Evolutionary conservation across 2,888 invertebrate genomes (phyloP).

Genomic region (Calameuta filiformis): DNA sequence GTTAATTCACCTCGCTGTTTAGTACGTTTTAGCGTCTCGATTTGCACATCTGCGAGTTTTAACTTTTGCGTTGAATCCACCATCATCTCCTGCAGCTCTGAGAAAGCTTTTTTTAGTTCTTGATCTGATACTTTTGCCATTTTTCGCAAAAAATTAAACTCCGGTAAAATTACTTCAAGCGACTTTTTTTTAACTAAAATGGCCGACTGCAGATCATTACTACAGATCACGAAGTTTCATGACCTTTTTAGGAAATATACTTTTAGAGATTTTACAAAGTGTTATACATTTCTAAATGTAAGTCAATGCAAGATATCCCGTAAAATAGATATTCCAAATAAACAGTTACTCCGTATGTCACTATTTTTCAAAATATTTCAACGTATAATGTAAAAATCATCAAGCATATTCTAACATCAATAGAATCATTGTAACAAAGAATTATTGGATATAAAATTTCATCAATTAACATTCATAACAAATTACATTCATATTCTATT

Average conservation of each 20-base stretch:
- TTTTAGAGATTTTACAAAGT: neutral
- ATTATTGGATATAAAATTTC: too few relatives aligned
- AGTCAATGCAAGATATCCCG: neutral
- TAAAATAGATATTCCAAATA: too few relatives aligned
- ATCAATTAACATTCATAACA: too few relatives aligned
- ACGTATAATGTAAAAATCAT: neutral
- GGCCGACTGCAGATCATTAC: neutral
- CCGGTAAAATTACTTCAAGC: neutral
- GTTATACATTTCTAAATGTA: neutral
- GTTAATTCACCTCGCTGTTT: constrained; percentile 80
- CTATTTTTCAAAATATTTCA: neutral
- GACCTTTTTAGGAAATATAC: neutral
- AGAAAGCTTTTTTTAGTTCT: constrained; percentile 79
- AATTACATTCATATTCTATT: neutral
- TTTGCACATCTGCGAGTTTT: constrained; percentile 81
- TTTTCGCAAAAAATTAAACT: neutral
- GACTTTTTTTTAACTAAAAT: neutral
- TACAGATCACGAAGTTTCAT: neutral
- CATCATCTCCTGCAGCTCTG: constrained; percentile 84
- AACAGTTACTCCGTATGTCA: too few relatives aligned
- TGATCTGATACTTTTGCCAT: constrained; percentile 71
- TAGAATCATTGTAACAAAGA: neutral
- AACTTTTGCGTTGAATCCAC: constrained; percentile 84
- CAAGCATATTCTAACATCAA: neutral
- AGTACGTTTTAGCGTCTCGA: constrained; percentile 75